Evolutionary conservation across 1,140 invertebrate species (phyloP).

Genomic region (Laupala kohalensis): DNA sequence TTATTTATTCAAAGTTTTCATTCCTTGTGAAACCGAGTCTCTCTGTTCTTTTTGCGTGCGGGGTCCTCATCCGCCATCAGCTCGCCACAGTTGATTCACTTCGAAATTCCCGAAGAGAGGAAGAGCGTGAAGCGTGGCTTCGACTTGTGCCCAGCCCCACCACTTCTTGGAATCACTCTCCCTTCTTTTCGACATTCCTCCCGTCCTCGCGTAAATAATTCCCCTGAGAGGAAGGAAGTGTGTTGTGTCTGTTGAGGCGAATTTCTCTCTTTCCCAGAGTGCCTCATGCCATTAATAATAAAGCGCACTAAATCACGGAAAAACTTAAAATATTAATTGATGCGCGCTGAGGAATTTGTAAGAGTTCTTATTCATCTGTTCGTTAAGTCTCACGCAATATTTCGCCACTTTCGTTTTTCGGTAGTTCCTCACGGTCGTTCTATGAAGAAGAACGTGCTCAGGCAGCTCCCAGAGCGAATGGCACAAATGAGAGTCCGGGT

Average conservation of each 20-base stretch:
- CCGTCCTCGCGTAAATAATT: background rate
- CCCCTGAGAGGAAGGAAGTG: background rate
- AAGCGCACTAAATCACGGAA: background rate
- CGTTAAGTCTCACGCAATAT: background rate
- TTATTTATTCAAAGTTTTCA: background rate
- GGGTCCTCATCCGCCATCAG: background rate
- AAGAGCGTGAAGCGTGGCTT: background rate
- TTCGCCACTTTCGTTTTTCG: background rate
- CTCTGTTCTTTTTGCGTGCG: background rate
- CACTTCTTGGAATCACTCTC: background rate
- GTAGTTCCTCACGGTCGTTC: background rate
- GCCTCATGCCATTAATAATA: background rate
- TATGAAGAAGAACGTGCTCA: background rate
- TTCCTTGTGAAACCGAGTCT: background rate
- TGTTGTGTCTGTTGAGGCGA: background rate
- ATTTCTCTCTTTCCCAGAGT: background rate
- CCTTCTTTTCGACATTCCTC: too few relatives aligned
- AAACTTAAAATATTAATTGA: background rate
- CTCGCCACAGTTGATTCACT: background rate
- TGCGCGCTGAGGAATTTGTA: background rate
- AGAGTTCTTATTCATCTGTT: background rate
- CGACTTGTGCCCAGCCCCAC: background rate
- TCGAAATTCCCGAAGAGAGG: background rate
- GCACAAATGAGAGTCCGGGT: background rate
- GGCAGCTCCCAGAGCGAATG: background rate